These are phyloP conservation scores for Myiagra hebetior DNA, from an alignment of 2,113 vertebrate genomes.

Conservation along the genomic window DNA sequence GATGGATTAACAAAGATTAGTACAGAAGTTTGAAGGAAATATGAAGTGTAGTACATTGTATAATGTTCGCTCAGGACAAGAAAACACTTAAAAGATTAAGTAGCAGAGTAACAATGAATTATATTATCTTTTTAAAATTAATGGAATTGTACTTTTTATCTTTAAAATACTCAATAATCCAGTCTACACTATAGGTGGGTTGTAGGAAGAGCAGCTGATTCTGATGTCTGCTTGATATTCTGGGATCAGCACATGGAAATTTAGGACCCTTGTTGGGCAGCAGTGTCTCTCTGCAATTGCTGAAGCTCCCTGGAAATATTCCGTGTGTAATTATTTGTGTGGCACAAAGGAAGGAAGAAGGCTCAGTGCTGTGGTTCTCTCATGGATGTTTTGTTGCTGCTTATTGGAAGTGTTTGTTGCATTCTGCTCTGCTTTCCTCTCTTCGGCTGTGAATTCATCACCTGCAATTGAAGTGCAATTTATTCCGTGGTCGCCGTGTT, in stretches of 20 bases:
- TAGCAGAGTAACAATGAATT: neutral
- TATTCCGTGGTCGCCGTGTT: neutral
- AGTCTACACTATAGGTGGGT: accelerated
- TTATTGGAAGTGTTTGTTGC: neutral
- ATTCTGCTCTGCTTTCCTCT: neutral
- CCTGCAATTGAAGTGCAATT: neutral
- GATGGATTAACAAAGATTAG: conserved; percentile 18
- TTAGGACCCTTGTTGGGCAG: neutral
- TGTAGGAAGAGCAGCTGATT: neutral
- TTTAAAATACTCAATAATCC: neutral
- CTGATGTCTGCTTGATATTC: neutral
- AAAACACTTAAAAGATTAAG: neutral
- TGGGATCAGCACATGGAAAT: neutral
- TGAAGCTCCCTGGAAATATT: neutral
- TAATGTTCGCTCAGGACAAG: neutral
- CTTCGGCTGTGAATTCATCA: neutral
- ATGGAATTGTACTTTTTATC: neutral
- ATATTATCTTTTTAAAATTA: neutral
- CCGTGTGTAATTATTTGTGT: neutral
- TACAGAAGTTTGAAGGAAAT: neutral
- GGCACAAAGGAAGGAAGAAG: neutral
- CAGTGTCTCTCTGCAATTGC: neutral
- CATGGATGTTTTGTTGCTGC: neutral
- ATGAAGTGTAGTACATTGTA: neutral
- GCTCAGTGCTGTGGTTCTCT: neutral